phyloP scores from a whole-genome alignment of 1,140 invertebrate species.

The Portunus trituberculatus region DNA sequence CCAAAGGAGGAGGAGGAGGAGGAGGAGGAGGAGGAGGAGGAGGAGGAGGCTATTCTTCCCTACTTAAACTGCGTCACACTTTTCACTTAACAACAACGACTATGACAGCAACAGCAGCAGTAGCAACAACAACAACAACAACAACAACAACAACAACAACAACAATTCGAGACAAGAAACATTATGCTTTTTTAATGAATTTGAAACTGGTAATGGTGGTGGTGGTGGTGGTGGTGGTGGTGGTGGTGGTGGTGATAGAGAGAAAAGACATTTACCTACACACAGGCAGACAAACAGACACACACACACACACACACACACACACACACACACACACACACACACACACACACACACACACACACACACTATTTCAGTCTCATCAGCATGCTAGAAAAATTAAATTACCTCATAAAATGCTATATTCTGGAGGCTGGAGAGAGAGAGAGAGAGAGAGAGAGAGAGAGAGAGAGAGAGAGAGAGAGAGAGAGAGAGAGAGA shows the following conservation, averaged over 20 bases:
- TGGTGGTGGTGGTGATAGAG: too few relatives aligned
- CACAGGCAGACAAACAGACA: neutral
- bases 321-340: neutral
- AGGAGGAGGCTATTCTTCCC: neutral
- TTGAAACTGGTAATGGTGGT: neutral
- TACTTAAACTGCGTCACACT: slow-evolving; percentile 42
- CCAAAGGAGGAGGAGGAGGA: neutral
- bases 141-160: neutral
- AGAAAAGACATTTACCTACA: too few relatives aligned
- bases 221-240: neutral
- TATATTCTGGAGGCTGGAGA: too few relatives aligned
- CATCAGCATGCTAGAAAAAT: neutral
- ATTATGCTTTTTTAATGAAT: neutral
- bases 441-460: too few relatives aligned
- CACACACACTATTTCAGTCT: neutral
- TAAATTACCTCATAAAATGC: neutral
- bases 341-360: neutral
- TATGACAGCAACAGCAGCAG: too few relatives aligned
- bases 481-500: too few relatives aligned
- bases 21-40: neutral
- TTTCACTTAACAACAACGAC: slow-evolving; percentile 3
- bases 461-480: too few relatives aligned
- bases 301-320: neutral
- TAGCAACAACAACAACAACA: too few relatives aligned
- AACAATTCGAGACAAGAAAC: neutral